Evolutionary conservation across 1,140 invertebrate species (phyloP), one percentile per base, ranked within the genome.

Genomic region (Pygmarrhopalites habei): DNA sequence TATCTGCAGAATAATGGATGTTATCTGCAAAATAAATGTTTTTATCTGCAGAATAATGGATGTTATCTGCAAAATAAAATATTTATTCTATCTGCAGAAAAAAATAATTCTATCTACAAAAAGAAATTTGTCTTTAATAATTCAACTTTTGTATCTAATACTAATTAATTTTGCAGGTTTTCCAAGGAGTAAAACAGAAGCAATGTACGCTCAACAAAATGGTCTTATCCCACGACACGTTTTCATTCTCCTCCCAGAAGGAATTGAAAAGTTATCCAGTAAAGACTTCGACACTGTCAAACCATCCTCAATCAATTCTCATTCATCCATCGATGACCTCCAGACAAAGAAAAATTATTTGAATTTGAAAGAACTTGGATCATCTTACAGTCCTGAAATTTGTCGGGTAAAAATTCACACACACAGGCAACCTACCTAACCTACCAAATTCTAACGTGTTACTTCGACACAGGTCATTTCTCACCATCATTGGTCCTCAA

Each of bases 171-270:
- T 58, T 39, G 7, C 32, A 65, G 63, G 64, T 39, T 69, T 69
- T 61, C 67, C 67, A 7, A 60, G 62, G 32, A 57, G n/a, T 41
- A 62, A 51, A 25, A 26, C 30, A 12, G 55, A 66, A n/a, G 64
- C 64, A 30, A 17, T 60, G 17, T 12, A n/a, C 23, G 60, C 57
- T 30, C 67, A 69, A 53, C 53, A 55, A 41, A 41, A 41, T 52
- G 67, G 67, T 51, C 29, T 69, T 1, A 23, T 69, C 15, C 67
- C 67, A 1, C 41, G 60, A 39, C 64, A 65, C 25, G 60, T 65
- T 17, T 66, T 69, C 25, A 52, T 64, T 26, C 43, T 69, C 1
- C 23, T 63, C 23, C 67, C 67, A n/a, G 52, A 60, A 32, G 60
- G 52, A 14, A 10, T 49, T 15, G 46, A 49, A 5, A 49, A 5